A percentile compares a stretch with the other conserved stretches of the same genome.
phyloP scores from a whole-genome alignment of 2,113 vertebrate genomes.

The Ivindomyrus marchei region DNA sequence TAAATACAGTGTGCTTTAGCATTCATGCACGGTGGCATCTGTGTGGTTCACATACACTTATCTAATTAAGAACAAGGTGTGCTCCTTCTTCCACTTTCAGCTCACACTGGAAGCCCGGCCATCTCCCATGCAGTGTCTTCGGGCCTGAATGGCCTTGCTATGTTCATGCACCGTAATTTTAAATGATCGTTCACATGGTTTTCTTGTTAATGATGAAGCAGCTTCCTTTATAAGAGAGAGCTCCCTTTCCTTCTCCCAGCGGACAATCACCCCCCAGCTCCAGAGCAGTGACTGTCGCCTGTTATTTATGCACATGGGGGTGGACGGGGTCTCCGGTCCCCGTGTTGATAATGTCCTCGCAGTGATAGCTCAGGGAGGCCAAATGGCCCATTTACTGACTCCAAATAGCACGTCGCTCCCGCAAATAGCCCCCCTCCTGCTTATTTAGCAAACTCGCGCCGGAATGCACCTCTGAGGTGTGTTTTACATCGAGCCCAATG shows the following conservation, averaged over 20 bases:
- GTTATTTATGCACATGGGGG: background rate
- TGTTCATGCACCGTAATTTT: background rate
- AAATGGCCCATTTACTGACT: background rate
- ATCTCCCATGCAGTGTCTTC: background rate
- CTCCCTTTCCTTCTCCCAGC: background rate
- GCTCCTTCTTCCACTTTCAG: background rate
- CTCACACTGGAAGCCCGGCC: background rate
- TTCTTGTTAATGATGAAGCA: background rate
- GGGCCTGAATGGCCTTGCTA: background rate
- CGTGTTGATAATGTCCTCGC: background rate
- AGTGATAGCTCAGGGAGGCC: background rate
- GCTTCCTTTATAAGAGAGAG: background rate
- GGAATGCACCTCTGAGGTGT: slow-evolving; percentile 6
- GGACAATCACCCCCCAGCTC: background rate
- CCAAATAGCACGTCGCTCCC: background rate
- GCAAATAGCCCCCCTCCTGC: background rate
- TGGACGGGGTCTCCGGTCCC: background rate
- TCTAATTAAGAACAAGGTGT: background rate
- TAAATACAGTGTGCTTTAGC: background rate
- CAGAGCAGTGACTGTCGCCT: background rate
- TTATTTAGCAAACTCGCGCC: background rate
- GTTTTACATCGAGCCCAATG: background rate
- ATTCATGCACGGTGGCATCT: background rate
- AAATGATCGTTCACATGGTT: background rate
- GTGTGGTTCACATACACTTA: background rate